Evolutionary conservation across 2,888 invertebrate species (phyloP), one percentile per base, ranked within the genome.

Genomic region (Hirtodrosophila confusa): DNA sequence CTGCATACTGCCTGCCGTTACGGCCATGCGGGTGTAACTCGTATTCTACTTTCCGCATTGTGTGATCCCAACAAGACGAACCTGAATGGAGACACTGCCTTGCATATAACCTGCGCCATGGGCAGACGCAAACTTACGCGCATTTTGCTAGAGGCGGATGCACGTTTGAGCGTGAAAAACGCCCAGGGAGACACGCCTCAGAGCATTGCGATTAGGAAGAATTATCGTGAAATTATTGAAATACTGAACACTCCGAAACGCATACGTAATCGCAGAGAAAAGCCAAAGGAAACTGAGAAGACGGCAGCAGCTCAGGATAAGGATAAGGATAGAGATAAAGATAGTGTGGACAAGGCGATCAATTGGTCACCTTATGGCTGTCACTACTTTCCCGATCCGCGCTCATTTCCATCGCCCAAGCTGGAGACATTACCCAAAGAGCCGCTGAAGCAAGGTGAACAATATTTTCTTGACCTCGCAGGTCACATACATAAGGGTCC

Each of bases 401-500:
- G 95, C 88, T 95, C 95, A 49, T 97, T 97, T 90, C 97, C 97
- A 0, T 94, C 96, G 73, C 97, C 97, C 10, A 95, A 96, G 85
- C 92, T 97, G 69, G 96, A 96, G 91, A 96, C 97, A 51, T 92
- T 97, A 69, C 97, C 97, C 72, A 94, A 95, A 90, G 97, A 97
- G 90, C 97, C 97, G 0, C 92, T 97, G 17, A 94, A 94, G 82
- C 95, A 95, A 86, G 98, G 98, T 65, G 97, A 98, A 92, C 98
- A 98, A 91, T 98, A 98, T 91, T 99, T 96, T 91, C 93, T 98
- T 77, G 98, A 98, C 91, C 93, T 99, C 75, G 98, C 97, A 10
- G 98, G 98, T 2, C 98, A 98, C 89, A 97, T 98, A 68, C 95
- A 97, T 82, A 98, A 98, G 92, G 98, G 98, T 1, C 98, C 98